These are phyloP conservation scores for Drosophila sproati DNA, from an alignment of 1,140 invertebrate species.

Conservation along the genomic window DNA sequence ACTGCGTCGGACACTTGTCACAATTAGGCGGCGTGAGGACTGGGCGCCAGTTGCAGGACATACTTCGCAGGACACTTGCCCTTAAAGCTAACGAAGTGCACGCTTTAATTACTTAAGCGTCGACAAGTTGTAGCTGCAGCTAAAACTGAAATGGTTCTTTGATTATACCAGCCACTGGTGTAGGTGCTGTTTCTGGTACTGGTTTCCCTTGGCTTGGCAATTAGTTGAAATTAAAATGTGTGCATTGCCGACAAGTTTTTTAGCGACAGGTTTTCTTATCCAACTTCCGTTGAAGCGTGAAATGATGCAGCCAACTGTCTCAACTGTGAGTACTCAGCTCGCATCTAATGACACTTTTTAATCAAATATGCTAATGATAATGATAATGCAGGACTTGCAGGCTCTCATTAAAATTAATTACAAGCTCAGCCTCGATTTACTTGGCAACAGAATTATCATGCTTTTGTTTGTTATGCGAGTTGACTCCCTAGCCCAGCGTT, in stretches of 20 bases:
- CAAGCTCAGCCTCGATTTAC: neutral
- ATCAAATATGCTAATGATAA: constrained; percentile 82
- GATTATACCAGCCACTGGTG: neutral
- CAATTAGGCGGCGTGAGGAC: constrained; percentile 51
- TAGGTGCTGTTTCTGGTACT: neutral
- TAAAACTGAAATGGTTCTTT: neutral
- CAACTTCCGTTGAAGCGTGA: constrained; percentile 73
- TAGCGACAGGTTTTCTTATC: constrained; percentile 56
- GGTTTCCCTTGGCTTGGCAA: constrained; percentile 50
- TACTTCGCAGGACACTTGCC: constrained; percentile 16
- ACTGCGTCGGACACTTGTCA: constrained; percentile 58
- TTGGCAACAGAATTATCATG: neutral
- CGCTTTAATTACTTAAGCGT: constrained; percentile 76
- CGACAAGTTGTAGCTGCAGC: constrained; percentile 18
- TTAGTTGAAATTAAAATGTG: constrained; percentile 83
- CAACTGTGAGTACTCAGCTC: constrained; percentile 14
- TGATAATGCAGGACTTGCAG: constrained; percentile 53
- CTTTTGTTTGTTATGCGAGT: neutral
- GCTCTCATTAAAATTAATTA: constrained; percentile 57
- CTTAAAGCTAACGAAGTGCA: constrained; percentile 73
- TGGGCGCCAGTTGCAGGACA: neutral
- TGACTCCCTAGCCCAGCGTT: no score
- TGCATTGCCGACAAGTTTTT: constrained; percentile 61
- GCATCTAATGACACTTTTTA: constrained; percentile 79
- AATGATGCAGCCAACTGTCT: constrained; percentile 45